Base-by-base conservation (phyloP, 2,113 vertebrate genomes). In the Macroglossus sobrinus region DNA sequence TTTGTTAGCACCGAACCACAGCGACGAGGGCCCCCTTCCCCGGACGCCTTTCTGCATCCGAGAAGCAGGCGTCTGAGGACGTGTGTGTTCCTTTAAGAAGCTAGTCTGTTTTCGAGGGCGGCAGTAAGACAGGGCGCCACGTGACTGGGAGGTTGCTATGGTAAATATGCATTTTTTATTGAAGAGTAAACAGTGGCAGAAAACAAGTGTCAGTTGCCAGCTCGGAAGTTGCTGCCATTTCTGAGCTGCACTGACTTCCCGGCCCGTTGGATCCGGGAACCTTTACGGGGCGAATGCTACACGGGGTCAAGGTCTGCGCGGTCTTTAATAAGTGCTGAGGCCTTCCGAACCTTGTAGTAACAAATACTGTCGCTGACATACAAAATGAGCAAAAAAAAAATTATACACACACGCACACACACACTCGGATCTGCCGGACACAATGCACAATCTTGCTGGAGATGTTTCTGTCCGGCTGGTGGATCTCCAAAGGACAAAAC, bases 161-260 rank as follows among this genome's bases (percentile, higher is more conserved):
- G 97, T 97, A 98, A 97, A 98, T 97, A 98, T 98, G 97, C 97
- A 98, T 97, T 97, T 97, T 98, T 98, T 97, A 98, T 98, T 98
- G 97, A 97, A 98, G 97, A 96, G 97, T 98, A 98, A 97, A 98
- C 97, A 98, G 97, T 95, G 97, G 96, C 94, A 95, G 97, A 97
- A 97, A 98, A 97, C 97, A 97, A 98, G 97, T 97, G 97, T 98
- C 97, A 96, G 45, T 93, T 97, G 97, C 95, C 96, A 97, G 96
- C 97, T 74, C 93, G 76, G 93, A 97, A 97, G 97, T 97, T 89
- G 45, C 95, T 96, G 97, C 95, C 95, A 91, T 97, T 95, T 97
- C 69, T 53, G 89, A 95, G 97, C 96, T 45, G 33, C 55, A 35
- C 19, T 40, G 71, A 94, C 94, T 93, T n/a, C 61, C 7, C 68